These are phyloP conservation scores for Agrotis exclamationis DNA, from an alignment of 2,888 invertebrate species.

Conservation along the genomic window DNA sequence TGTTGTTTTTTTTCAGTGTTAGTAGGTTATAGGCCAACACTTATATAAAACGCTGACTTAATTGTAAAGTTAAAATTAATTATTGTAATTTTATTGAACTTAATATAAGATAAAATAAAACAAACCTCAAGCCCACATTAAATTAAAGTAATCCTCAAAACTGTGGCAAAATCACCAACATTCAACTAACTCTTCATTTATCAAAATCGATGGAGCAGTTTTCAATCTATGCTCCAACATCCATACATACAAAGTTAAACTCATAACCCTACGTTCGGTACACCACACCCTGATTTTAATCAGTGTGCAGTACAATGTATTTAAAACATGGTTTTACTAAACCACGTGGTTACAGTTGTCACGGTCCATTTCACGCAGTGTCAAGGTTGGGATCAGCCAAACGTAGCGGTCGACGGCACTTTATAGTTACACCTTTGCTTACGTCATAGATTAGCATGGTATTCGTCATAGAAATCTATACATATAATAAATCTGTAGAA, in stretches of 20 bases:
- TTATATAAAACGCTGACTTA: too few relatives aligned
- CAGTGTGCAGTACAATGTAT: too few relatives aligned
- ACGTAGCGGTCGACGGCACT: constrained; percentile 21
- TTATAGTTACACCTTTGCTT: constrained; percentile 34
- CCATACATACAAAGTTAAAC: neutral
- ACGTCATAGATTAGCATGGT: constrained; percentile 1
- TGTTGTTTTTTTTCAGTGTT: too few relatives aligned
- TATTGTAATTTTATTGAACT: too few relatives aligned
- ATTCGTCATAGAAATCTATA: constrained; percentile 2
- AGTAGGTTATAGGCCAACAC: too few relatives aligned
- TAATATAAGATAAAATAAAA: too few relatives aligned
- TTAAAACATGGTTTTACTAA: neutral
- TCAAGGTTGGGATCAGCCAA: constrained; percentile 62
- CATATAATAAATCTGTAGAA: too few relatives aligned
- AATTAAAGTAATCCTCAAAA: too few relatives aligned
- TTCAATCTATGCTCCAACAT: neutral
- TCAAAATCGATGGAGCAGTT: constrained; percentile 2
- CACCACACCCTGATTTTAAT: too few relatives aligned
- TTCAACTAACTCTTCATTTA: neutral
- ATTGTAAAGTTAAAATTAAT: too few relatives aligned
- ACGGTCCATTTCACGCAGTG: constrained; percentile 59
- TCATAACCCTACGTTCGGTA: neutral
- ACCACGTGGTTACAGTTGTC: constrained; percentile 37
- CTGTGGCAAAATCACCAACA: neutral
- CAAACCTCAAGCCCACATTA: too few relatives aligned